Evolutionary conservation across 2,888 invertebrate genomes (phyloP).

Genomic region (Megaustenia siamemsis): DNA sequence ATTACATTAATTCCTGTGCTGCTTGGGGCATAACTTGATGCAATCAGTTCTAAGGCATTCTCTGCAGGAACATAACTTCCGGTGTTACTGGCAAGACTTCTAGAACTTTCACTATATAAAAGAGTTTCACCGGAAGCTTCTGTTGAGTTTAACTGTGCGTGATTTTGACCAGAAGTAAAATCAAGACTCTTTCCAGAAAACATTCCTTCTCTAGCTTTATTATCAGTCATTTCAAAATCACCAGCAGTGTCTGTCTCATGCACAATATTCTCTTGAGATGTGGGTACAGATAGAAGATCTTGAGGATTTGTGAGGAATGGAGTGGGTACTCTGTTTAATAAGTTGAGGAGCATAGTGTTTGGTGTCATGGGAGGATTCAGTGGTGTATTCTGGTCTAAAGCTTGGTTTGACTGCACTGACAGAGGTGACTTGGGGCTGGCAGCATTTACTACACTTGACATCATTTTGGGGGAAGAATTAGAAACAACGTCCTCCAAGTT

Average conservation of each 20-base stretch:
- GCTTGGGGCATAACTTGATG: slow-evolving; percentile 41
- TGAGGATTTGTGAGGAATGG: slow-evolving; percentile 50
- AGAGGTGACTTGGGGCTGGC: slow-evolving; percentile 51
- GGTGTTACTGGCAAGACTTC: slow-evolving; percentile 12
- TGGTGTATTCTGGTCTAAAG: slow-evolving; percentile 34
- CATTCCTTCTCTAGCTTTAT: slow-evolving; percentile 16
- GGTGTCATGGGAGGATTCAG: slow-evolving; percentile 53
- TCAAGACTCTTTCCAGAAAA: slow-evolving; percentile 25
- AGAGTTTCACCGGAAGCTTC: not conserved
- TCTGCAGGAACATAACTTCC: slow-evolving; percentile 19
- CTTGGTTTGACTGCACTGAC: slow-evolving; percentile 35
- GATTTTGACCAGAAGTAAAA: slow-evolving; percentile 9
- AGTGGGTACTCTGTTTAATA: slow-evolving; percentile 53
- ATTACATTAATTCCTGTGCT: slow-evolving; percentile 4
- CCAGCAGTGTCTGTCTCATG: slow-evolving; percentile 19
- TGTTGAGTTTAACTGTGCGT: not conserved
- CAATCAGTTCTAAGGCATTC: slow-evolving; percentile 45
- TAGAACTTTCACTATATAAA: slow-evolving; percentile 31
- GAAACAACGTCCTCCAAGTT: slow-evolving; percentile 5
- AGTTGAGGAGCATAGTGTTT: slow-evolving; percentile 52
- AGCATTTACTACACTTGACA: not conserved
- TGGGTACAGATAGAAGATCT: slow-evolving; percentile 43
- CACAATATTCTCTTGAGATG: slow-evolving; percentile 43
- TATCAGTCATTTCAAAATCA: slow-evolving; percentile 26
- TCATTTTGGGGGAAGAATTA: slow-evolving; percentile 17